Evolutionary conservation across 2,888 invertebrate genomes (phyloP), one percentile per base, ranked within the genome.

Genomic region (Agrypnus murinus): DNA sequence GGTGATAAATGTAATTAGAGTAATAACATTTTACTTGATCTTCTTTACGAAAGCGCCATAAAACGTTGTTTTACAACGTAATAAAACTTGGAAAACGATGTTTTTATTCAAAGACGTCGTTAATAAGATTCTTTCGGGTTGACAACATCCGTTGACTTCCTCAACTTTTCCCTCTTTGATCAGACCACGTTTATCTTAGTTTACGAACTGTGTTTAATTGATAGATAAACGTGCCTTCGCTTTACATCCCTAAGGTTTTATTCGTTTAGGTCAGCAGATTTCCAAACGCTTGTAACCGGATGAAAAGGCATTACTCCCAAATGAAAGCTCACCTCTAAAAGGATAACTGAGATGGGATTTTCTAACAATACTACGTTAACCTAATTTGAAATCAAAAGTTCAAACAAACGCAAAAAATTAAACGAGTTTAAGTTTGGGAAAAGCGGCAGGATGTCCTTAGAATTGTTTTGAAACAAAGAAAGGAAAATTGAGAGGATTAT

Each of bases 121-220:
- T 62, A 48, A 62, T 62, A 58, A 58, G 58, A 12, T 48, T 62
- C 62, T 34, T 62, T 62, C 62, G 48, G 25, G 48, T 38, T 62
- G 46, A 62, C 62, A 62, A 19, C 62, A 48, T 62, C 46, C 34
- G 34, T 8, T 38, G 36, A 25, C 48, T 45, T 45, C 48, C 48
- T 58, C 19, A 46, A 46, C 60, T 60, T 46, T 46, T 32, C 17
- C 19, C 36, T n/a, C 48, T 46, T 62, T 62, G 36, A 60, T 60
- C 45, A 32, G 25, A 9, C 25, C 25, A 31, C 38, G 45, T 45
- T 60, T 60, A 60, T 60, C 45, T 19, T 38, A 55, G 43, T 59
- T 45, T 60, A 60, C 45, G 40, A 25, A 45, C 19, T 32, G 59
- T 45, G 43, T 45, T 45, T 45, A 45, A 60, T 45, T 60, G 45